These are phyloP conservation scores for Sialis lutaria DNA, from an alignment of 2,888 invertebrate species.

Conservation along the genomic window DNA sequence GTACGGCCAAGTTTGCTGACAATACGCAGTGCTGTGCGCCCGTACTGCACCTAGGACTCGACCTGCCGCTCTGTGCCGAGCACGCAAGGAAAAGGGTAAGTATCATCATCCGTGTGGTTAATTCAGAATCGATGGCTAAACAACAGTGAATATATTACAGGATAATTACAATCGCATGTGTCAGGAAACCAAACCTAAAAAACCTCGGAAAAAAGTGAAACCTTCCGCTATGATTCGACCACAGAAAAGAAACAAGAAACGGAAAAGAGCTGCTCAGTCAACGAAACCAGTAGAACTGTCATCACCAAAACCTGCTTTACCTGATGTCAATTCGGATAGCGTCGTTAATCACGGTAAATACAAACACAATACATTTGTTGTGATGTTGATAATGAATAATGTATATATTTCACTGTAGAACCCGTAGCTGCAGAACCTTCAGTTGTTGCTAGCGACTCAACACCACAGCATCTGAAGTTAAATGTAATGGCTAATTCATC, in stretches of 20 bases:
- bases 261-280: conserved; percentile 17
- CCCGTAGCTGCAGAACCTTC: conserved; percentile 23
- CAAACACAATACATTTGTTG: too few relatives aligned
- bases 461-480: conserved; percentile 40
- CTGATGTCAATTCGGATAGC: too few relatives aligned
- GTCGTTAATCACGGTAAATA: too few relatives aligned
- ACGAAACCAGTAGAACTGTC: too few relatives aligned
- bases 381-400: not conserved
- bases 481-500: conserved; percentile 36
- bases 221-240: conserved; percentile 34
- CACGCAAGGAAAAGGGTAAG: conserved; percentile 65
- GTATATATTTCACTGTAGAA: not conserved
- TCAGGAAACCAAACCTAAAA: conserved; percentile 60
- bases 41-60: conserved; percentile 58
- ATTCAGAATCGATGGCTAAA: conserved; percentile 1
- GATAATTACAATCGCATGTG: conserved; percentile 67
- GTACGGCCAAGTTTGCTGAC: conserved; percentile 64
- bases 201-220: conserved; percentile 40
- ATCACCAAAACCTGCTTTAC: too few relatives aligned
- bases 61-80: conserved; percentile 70
- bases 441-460: conserved; percentile 42
- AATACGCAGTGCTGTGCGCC: conserved; percentile 64
- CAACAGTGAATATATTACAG: conserved; percentile 21
- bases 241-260: conserved; percentile 37
- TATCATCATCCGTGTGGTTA: conserved; percentile 7